These are phyloP conservation scores for Sebastes glaucus DNA, from an alignment of 2,797 vertebrate species.

Conservation along the genomic window DNA sequence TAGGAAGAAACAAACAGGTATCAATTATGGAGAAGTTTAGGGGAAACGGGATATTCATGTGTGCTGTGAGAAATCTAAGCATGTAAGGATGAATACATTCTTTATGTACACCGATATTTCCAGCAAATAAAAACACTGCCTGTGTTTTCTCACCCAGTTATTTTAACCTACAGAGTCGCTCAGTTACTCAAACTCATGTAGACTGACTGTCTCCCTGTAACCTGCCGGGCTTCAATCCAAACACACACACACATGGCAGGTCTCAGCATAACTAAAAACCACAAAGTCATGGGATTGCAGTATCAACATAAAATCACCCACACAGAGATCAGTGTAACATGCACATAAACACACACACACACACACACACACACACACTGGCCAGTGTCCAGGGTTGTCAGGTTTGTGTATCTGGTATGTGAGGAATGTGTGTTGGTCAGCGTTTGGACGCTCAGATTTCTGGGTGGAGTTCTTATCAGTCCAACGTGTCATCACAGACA, in stretches of 20 bases:
- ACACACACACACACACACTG: conserved; percentile 33
- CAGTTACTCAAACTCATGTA: conserved; percentile 50
- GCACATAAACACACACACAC: conserved; percentile 33
- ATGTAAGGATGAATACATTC: conserved; percentile 34
- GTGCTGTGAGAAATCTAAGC: neutral
- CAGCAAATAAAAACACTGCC: conserved; percentile 48
- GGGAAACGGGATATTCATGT: neutral
- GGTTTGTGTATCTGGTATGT: conserved; percentile 71
- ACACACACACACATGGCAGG: conserved; percentile 28
- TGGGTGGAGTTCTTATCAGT: conserved; percentile 64
- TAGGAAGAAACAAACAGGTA: neutral
- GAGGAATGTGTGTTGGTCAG: conserved; percentile 65
- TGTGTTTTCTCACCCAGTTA: conserved; percentile 42
- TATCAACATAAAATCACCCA: conserved; percentile 56
- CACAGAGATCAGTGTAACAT: conserved; percentile 51
- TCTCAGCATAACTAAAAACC: conserved; percentile 54
- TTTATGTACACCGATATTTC: conserved; percentile 51
- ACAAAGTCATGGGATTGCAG: conserved; percentile 53
- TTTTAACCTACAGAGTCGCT: conserved; percentile 64
- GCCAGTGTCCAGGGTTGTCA: conserved; percentile 49
- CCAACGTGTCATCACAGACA: conserved; percentile 52
- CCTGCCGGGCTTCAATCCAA: conserved; percentile 50
- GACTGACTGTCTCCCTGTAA: conserved; percentile 66
- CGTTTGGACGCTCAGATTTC: conserved; percentile 32
- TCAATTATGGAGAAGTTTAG: neutral